Evolutionary conservation across 2,888 invertebrate genomes (phyloP).

Genomic region (Drosophila atroscutellata): DNA sequence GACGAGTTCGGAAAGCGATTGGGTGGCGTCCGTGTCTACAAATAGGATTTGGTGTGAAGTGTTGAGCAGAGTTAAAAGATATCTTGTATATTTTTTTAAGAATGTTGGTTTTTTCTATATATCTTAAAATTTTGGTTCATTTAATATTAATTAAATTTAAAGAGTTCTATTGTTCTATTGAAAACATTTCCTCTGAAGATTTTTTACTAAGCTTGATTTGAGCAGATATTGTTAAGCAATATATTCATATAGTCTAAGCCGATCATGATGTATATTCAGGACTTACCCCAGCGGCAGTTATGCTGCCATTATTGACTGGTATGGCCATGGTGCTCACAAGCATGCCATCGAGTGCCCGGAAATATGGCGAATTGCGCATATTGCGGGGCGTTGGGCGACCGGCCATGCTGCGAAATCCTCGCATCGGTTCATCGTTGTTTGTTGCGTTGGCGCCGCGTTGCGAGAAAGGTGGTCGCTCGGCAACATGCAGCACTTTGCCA

Average conservation of each 20-base stretch:
- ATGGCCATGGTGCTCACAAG: conserved; percentile 85
- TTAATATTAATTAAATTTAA: too few species aligned
- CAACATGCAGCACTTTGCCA: conserved; percentile 96
- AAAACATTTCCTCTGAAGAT: too few species aligned
- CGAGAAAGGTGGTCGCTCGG: conserved; percentile 93
- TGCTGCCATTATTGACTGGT: conserved; percentile 78
- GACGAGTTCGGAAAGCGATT: conserved; percentile 84
- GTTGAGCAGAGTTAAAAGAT: not conserved
- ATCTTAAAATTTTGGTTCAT: too few species aligned
- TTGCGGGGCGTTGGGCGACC: conserved; percentile 71
- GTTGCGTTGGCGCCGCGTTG: conserved; percentile 77
- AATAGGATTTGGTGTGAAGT: not conserved
- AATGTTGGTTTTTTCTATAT: too few species aligned
- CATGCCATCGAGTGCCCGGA: conserved; percentile 84
- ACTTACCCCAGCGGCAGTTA: conserved; percentile 48
- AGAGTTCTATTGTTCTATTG: too few species aligned
- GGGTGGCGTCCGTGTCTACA: conserved; percentile 69
- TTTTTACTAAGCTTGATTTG: not conserved
- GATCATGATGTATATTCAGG: not conserved
- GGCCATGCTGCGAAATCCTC: conserved; percentile 84
- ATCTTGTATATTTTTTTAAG: not conserved
- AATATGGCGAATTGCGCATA: conserved; percentile 83
- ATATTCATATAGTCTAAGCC: not conserved
- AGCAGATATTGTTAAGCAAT: not conserved
- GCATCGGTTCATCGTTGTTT: conserved; percentile 67